Conservation (phyloP, 2,797 vertebrate genomes). For the Leucoraja ocellata region DNA sequence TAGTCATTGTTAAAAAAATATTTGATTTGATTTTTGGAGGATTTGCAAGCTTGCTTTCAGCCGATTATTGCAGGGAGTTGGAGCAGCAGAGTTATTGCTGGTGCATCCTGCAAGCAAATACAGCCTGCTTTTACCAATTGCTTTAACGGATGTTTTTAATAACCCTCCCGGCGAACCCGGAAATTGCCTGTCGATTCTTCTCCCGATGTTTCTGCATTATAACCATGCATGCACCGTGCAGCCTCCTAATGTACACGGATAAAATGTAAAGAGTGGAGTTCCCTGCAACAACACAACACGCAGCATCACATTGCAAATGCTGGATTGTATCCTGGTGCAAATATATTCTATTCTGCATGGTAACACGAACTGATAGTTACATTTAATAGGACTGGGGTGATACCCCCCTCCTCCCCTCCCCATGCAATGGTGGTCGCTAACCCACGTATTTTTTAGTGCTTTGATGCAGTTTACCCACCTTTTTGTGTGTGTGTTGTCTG, state of each 20-base stretch:
- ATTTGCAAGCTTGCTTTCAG: not conserved
- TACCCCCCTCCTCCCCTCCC: too few relatives aligned
- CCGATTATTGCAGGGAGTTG: not conserved
- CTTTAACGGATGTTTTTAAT: constrained; percentile 19
- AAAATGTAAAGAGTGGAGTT: not conserved
- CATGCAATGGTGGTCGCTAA: not conserved
- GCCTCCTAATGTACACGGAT: not conserved
- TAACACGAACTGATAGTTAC: not conserved
- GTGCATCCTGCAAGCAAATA: not conserved
- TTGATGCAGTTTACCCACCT: too few relatives aligned
- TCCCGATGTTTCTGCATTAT: not conserved
- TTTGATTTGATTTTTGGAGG: not conserved
- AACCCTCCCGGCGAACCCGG: not conserved
- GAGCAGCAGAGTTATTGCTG: not conserved
- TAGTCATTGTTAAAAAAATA: not conserved
- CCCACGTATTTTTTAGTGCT: not conserved
- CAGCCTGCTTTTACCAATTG: not conserved
- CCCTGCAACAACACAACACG: not conserved
- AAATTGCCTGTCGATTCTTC: not conserved
- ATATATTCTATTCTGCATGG: not conserved
- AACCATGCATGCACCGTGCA: not conserved
- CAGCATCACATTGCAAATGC: not conserved
- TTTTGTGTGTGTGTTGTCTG: not conserved
- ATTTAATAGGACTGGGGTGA: constrained; percentile 5
- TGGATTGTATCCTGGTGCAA: not conserved